Percentiles rank a stretch among this genome's conserved stretches.
Conservation (phyloP, 2,797 vertebrate species). For the Micropoecilia bifurca region DNA sequence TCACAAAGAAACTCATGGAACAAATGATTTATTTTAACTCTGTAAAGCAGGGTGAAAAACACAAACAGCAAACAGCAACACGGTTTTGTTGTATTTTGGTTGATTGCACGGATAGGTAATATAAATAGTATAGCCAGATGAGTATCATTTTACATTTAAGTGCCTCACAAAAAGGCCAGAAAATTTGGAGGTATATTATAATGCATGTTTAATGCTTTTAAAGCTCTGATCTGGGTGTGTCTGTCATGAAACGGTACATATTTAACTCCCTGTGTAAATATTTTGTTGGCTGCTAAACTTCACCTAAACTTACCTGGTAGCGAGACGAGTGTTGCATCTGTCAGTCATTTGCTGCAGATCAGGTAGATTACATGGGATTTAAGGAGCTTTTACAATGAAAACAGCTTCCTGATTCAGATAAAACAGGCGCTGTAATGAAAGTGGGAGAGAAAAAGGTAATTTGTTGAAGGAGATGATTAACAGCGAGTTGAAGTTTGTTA, state of each 20-base stretch:
- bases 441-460: not conserved
- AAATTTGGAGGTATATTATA: not conserved
- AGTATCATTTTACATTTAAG: not conserved
- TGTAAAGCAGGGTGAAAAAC: constrained; percentile 39
- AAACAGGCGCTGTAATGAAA: not conserved
- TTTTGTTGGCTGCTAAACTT: not conserved
- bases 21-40: constrained; percentile 43
- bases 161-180: not conserved
- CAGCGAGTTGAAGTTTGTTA: not conserved
- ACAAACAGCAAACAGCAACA: constrained; percentile 27
- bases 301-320: constrained; percentile 2
- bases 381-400: not conserved
- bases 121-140: not conserved
- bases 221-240: not conserved
- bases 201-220: not conserved
- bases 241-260: not conserved
- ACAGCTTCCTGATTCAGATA: not conserved
- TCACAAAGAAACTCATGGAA: constrained; percentile 51
- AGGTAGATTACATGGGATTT: not conserved
- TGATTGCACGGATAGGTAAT: constrained; percentile 38
- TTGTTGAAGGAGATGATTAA: not conserved
- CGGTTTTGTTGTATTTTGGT: constrained; percentile 33
- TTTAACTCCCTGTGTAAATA: constrained; percentile 3
- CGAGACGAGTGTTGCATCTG: not conserved
- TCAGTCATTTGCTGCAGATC: constrained; percentile 1